phyloP scores from a whole-genome alignment of 2,797 vertebrate genomes.

The Arvicola amphibius region DNA sequence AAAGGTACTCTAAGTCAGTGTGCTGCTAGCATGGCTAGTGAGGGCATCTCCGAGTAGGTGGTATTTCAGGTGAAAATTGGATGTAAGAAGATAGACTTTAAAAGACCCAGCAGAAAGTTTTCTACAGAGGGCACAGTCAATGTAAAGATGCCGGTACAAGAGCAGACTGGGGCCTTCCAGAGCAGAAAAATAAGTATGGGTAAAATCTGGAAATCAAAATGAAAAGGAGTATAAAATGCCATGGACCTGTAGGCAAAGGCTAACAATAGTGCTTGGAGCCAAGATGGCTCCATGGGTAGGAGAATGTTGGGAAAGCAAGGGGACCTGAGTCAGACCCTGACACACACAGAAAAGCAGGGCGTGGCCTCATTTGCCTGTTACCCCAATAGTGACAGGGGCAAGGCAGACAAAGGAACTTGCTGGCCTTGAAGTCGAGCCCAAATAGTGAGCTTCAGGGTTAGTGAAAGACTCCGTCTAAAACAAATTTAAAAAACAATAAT shows the following conservation, averaged over 20 bases:
- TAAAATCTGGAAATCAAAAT: conserved; percentile 4
- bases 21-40: background rate
- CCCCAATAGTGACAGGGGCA: background rate
- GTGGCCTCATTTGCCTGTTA: background rate
- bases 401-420: background rate
- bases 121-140: background rate
- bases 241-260: too few relatives aligned
- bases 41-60: background rate
- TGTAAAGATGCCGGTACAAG: background rate
- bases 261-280: background rate
- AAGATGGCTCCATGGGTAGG: background rate
- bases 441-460: background rate
- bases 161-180: background rate
- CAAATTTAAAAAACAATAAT: background rate
- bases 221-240: background rate
- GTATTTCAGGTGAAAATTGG: background rate
- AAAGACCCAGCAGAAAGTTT: background rate
- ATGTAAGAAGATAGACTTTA: background rate
- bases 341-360: background rate
- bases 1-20: background rate
- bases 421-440: background rate
- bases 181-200: background rate
- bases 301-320: background rate
- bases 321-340: background rate
- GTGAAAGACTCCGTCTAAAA: background rate